Evolutionary conservation across 2,113 vertebrate species (phyloP).

Genomic region (Myocastor coypus): DNA sequence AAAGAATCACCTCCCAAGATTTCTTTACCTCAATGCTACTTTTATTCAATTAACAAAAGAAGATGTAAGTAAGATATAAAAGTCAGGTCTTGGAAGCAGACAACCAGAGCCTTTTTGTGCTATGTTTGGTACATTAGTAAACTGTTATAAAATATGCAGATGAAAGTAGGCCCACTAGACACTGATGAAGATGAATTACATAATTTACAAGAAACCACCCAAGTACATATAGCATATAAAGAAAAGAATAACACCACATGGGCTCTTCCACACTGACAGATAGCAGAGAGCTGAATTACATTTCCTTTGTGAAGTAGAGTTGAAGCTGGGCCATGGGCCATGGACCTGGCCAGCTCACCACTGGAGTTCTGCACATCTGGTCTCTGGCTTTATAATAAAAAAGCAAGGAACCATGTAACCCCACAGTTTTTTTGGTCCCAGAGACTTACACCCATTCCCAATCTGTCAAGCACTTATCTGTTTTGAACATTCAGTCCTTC

Average conservation of each 20-base stretch:
- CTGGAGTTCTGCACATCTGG: conserved; percentile 52
- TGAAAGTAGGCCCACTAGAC: neutral
- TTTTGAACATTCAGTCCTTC: conserved; percentile 67
- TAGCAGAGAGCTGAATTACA: neutral
- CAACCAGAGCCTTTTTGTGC: neutral
- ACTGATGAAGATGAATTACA: conserved; percentile 1
- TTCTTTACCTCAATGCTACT: neutral
- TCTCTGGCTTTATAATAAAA: conserved; percentile 44
- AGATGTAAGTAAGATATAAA: neutral
- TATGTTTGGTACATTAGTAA: neutral
- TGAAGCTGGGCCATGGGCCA: neutral
- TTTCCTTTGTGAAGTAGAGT: neutral
- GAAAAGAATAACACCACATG: neutral
- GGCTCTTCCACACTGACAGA: neutral
- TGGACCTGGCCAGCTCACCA: neutral
- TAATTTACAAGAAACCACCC: neutral
- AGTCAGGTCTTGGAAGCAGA: conserved; percentile 13
- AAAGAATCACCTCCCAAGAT: neutral
- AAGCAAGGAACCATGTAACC: conserved; percentile 38
- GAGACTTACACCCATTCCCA: conserved; percentile 24
- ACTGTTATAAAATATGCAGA: neutral
- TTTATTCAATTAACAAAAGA: neutral
- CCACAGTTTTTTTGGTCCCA: conserved; percentile 19
- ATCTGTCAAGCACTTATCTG: conserved; percentile 62
- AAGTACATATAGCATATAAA: neutral